Percentiles rank a stretch among this genome's conserved stretches.
These are phyloP conservation scores for Oligia strigilis DNA, from an alignment of 2,888 invertebrate genomes.

Conservation along the genomic window DNA sequence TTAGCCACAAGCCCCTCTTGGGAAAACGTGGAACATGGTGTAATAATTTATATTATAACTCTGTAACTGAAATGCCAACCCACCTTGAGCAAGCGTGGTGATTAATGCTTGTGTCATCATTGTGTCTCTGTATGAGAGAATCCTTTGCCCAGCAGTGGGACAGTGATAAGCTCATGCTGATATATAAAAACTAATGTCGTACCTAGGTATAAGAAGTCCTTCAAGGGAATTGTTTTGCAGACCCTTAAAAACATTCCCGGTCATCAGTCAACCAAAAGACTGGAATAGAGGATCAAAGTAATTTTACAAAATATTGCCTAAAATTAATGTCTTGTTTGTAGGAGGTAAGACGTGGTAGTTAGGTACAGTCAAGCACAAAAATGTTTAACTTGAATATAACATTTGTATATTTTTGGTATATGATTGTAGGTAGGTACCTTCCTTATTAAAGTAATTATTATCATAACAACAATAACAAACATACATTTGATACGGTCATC, in stretches of 20 bases:
- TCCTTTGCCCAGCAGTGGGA: too few relatives aligned
- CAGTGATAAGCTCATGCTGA: too few relatives aligned
- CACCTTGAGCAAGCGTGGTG: too few relatives aligned
- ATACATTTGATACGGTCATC: slow-evolving; percentile 11
- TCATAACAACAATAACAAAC: slow-evolving; percentile 9
- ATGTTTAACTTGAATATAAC: background rate
- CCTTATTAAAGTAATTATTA: slow-evolving; percentile 8
- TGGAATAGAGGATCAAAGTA: background rate
- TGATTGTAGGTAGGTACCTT: background rate
- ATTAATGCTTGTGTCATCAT: too few relatives aligned
- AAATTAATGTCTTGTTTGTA: background rate
- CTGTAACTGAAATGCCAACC: too few relatives aligned
- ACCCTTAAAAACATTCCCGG: background rate
- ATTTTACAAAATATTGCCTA: background rate
- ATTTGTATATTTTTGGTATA: background rate
- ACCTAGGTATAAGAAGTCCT: background rate
- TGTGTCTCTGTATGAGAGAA: too few relatives aligned
- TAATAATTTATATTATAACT: too few relatives aligned
- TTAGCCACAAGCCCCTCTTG: too few relatives aligned
- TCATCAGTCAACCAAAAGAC: background rate
- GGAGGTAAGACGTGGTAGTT: too few relatives aligned
- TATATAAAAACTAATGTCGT: background rate
- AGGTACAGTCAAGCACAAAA: too few relatives aligned
- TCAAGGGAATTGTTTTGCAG: background rate
- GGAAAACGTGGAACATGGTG: too few relatives aligned